Base-by-base conservation (phyloP, 2,888 invertebrate genomes). In the Odontocolon sp. region DNA sequence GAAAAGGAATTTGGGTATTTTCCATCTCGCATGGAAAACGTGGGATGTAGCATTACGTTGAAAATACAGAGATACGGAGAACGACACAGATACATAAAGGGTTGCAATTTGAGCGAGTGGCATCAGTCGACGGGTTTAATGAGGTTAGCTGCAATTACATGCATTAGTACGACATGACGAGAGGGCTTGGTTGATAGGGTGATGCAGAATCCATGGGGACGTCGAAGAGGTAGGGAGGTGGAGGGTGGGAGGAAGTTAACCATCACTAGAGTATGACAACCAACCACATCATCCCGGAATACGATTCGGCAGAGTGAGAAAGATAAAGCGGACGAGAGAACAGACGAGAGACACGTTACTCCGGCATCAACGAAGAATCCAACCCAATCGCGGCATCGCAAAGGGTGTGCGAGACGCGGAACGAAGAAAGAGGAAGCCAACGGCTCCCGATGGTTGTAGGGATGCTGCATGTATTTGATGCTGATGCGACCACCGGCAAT, bases 111-210 rank as follows among this genome's bases (percentile, higher is more conserved):
- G 85, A 86, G 85, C 83, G 87, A 86, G 87, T 86, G 83, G 83
- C 85, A 87, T 88, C 87, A 87, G 87, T 85, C 87, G 87, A 80
- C 83, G 84, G 83, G 84, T 87, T 88, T 89, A 89, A 90, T 88
- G 86, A 88, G 84, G 88, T 90, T 89, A 89, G 86, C 85, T 87
- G 86, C 88, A 89, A 89, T 89, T 89, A 89, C 87, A 87, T 89
- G 87, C 87, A 87, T 89, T 88, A 88, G 87, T 85, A 85, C 86
- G 84, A 84, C 83, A 84, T 80, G 84, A 81, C 83, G 85, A 86
- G 83, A 83, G 85, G 45, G 54, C 70, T 63, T 56, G 63, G 31
- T 38, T 66, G 59, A 45, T 56, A 40, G 52, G 59, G 6, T 16
- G 36, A 11, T n/a, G 45, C 23, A 33, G 57, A 36, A 40, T 23